Base-by-base conservation (phyloP, 2,113 vertebrate genomes). In the Cnemophilus loriae region DNA sequence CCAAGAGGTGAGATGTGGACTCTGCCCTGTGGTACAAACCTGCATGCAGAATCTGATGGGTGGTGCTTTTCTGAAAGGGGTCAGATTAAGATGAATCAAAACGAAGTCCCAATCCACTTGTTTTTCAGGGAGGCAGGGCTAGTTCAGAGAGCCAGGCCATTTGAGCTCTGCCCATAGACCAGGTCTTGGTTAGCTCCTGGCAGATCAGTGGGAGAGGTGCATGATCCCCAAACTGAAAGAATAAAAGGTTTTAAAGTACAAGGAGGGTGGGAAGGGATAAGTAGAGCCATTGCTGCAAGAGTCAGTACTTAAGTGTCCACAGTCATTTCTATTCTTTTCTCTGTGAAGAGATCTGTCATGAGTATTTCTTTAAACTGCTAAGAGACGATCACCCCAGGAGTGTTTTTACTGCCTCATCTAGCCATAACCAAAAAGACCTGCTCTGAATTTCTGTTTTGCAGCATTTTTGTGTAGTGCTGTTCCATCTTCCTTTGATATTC, bases 1-100 rank as follows among this genome's bases (percentile, higher is more conserved):
- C 99, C 99, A 9, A 98, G 97, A 97, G 99, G 99, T 99, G 69
- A 96, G 91, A 11, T 42, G 60, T 52, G 74, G 61, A 30, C 59
- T 86, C 42, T 76, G n/a, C 41, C 23, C 39, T 56, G n/a, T 46
- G 11, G 49, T 67, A 42, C 75, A 52, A 82, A 65, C 26, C 56
- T 41, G 28, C 22, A 14, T 5, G 18, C 47, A 68, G 37, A 88
- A 57, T 44, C 28, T 81, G 27, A 55, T 68, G 63, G 50, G 13
- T 17, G 7, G 3, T 37, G 23, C 3, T 24, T 86, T 90, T 61
- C 64, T 69, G 26, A 57, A 27, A 47, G 11, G 6, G 6, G 9
- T 63, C 50, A 49, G 44, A 32, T 91, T 89, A 41, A 30, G 39
- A 24, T 79, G 37, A 82, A 71, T 44, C 75, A 65, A 69, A 80